Conservation (phyloP, 2,888 invertebrate genomes). For the Calliopum simillimum region DNA sequence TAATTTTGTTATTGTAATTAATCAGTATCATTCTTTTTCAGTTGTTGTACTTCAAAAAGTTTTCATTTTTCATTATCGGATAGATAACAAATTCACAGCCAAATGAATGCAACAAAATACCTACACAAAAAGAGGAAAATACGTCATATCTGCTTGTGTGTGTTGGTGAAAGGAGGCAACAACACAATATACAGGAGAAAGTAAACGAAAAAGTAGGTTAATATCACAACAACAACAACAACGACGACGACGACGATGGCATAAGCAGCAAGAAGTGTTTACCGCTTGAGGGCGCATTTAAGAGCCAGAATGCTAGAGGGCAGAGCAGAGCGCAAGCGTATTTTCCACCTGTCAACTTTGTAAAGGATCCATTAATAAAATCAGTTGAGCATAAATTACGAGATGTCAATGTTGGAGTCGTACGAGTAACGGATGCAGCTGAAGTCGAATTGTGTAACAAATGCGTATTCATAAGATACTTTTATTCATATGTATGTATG, state of each 20-base stretch:
- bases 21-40: too few species aligned
- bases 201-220: slow-evolving; percentile 7
- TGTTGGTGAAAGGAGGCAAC: not conserved
- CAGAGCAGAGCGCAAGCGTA: too few species aligned
- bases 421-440: not conserved
- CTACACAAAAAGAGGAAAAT: too few species aligned
- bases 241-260: not conserved
- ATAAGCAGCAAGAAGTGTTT: too few species aligned
- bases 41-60: too few species aligned
- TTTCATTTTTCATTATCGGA: too few species aligned
- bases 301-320: too few species aligned
- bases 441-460: not conserved
- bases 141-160: too few species aligned
- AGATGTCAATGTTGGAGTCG: slow-evolving; percentile 23
- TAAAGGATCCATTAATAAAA: slow-evolving; percentile 54
- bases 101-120: too few species aligned
- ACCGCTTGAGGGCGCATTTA: too few species aligned
- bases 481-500: not conserved
- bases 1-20: too few species aligned
- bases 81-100: too few species aligned
- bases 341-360: slow-evolving; percentile 38
- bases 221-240: slow-evolving; percentile 6
- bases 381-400: slow-evolving; percentile 51
- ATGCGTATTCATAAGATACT: not conserved
- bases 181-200: not conserved